A percentile compares a stretch with the other conserved stretches of the same genome.
phyloP scores from a whole-genome alignment of 2,113 vertebrate species.

The Platysternon megacephalum region DNA sequence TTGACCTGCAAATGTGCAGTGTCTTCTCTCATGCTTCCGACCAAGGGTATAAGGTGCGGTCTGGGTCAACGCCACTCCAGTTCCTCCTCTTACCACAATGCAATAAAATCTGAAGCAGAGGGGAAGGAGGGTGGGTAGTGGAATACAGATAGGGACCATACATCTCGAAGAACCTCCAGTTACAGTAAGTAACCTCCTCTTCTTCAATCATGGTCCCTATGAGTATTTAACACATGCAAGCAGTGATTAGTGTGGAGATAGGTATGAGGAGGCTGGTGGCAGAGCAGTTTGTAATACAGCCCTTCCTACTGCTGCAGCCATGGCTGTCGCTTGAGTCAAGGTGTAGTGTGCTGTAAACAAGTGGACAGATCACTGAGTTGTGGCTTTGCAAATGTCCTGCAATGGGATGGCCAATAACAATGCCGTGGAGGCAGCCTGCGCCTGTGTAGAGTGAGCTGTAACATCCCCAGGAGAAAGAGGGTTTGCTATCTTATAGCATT shows the following conservation, averaged over 20 bases:
- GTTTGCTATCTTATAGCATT: background rate
- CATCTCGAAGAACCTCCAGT: background rate
- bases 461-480: background rate
- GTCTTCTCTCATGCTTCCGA: background rate
- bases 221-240: background rate
- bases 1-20: background rate
- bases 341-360: background rate
- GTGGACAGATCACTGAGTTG: background rate
- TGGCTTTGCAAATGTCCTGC: no score
- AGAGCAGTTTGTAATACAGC: background rate
- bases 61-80: background rate
- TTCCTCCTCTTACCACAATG: background rate
- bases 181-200: background rate
- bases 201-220: background rate
- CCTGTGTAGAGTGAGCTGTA: background rate
- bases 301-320: background rate
- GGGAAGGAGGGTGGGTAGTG: background rate
- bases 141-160: background rate
- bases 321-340: background rate
- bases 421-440: background rate
- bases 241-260: background rate
- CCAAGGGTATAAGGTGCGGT: no score
- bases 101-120: background rate
- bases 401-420: background rate
- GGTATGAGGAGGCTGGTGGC: background rate